Conservation (phyloP, 2,113 vertebrate species). For the Heloderma charlesbogerti region DNA sequence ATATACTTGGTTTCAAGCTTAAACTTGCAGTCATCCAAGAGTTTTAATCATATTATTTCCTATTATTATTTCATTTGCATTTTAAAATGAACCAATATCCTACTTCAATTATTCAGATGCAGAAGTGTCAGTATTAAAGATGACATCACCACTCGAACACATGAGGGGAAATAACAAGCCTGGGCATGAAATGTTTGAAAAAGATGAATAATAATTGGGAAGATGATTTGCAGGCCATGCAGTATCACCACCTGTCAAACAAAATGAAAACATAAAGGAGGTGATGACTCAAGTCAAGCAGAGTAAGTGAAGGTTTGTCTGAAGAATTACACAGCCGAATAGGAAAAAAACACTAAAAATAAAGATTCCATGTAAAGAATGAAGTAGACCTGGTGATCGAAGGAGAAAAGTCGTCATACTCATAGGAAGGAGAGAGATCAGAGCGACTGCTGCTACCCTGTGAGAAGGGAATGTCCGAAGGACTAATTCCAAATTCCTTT, state of each 20-base stretch:
- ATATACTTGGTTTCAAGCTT: not conserved
- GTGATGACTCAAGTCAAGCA: conserved; percentile 62
- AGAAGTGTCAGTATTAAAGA: conserved; percentile 60
- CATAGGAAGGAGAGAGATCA: conserved; percentile 95
- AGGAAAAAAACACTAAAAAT: conserved; percentile 59
- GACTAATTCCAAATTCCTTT: conserved; percentile 99
- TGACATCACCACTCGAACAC: conserved; percentile 74
- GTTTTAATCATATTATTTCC: not conserved
- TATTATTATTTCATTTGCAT: not conserved
- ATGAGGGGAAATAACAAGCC: conserved; percentile 64
- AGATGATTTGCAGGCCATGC: conserved; percentile 79
- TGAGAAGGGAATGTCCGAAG: conserved; percentile 97
- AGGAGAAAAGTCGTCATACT: conserved; percentile 91
- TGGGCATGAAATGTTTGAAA: conserved; percentile 60
- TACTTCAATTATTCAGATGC: not conserved
- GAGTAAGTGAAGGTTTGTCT: conserved; percentile 69
- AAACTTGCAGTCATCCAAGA: not conserved
- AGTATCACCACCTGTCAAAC: conserved; percentile 76
- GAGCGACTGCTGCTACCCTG: conserved; percentile 91
- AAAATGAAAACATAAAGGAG: conserved; percentile 72
- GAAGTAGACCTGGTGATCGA: conserved; percentile 85
- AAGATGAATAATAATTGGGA: conserved; percentile 70
- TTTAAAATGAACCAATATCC: not conserved
- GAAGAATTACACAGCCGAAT: conserved; percentile 60
- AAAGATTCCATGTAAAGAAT: conserved; percentile 75